Percentiles rank a stretch among this genome's conserved stretches.
phyloP scores from a whole-genome alignment of 2,888 invertebrate species.

The Eupithecia exiguata region DNA sequence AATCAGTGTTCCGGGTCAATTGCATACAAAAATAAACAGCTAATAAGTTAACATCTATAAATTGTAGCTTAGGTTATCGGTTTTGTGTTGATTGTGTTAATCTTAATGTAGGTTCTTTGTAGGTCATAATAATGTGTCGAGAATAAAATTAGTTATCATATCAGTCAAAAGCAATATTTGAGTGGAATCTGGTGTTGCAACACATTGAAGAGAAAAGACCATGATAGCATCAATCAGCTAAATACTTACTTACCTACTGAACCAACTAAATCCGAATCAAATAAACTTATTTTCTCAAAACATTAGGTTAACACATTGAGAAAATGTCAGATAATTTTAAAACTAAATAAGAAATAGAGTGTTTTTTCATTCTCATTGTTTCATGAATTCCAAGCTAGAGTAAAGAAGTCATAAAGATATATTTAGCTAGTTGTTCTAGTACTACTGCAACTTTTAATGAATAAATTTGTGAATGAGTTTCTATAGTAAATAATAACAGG shows the following conservation, averaged over 20 bases:
- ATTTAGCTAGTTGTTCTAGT: background rate
- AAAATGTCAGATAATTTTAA: background rate
- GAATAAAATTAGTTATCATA: background rate
- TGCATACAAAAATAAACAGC: background rate
- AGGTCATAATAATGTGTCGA: background rate
- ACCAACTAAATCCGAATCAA: background rate
- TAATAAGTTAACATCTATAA: background rate
- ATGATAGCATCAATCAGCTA: too few relatives aligned
- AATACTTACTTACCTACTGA: background rate
- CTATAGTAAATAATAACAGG: slow-evolving; percentile 28
- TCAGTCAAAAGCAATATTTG: background rate
- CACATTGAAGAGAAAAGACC: background rate
- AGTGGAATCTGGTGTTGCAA: background rate
- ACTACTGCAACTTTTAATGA: background rate
- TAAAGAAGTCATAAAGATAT: background rate
- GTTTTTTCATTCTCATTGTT: background rate
- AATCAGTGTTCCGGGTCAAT: slow-evolving; percentile 3
- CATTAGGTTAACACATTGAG: background rate
- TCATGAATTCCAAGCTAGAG: background rate
- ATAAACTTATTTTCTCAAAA: background rate
- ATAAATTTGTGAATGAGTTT: slow-evolving; percentile 32
- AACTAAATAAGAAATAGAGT: too few relatives aligned
- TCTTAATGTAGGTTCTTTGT: background rate
- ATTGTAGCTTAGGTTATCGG: background rate
- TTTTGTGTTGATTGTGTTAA: slow-evolving; percentile 1